Base-by-base conservation (phyloP, 2,888 invertebrate species). In the Smittia aterrima region DNA sequence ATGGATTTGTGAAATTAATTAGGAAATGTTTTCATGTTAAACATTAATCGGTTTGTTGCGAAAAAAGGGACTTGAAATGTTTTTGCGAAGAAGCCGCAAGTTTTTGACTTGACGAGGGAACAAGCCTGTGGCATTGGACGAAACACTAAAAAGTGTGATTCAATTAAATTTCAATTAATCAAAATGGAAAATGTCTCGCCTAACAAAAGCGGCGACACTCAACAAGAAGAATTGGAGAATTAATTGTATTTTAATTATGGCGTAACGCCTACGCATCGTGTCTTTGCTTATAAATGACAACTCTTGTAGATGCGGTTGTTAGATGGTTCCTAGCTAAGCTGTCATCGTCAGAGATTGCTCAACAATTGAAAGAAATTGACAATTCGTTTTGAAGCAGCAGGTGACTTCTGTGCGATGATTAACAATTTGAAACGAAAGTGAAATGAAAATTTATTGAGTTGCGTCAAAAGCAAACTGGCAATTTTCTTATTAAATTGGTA, bases 111-210 rank as follows among this genome's bases (percentile, higher is more conserved):
- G 58, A 58, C 3, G 18, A 58, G 58, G 58, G 58, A 58, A 3
- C 6, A 20, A 18, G 9, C 58, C 18, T 58, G 22, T 9, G 58
- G 58, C 18, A 9, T 58, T 18, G 18, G 9, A n/a, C 16, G 47
- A 47, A n/a, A 22, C 58, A 58, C 20, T 20, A 58, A 18, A 20
- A 58, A 18, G 20, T 13, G 47, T 58, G 20, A 20, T 58, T 58
- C 58, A 72, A 72, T 72, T 72, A 72, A 72, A 72, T 22, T 72
- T 72, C 72, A 72, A 72, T 72, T 72, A 62, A 72, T 72, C 62
- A 72, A n/a, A 72, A 53, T 13, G 40, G 40, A 13, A 54, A 58
- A 68, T 32, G 38, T 47, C 18, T 58, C 20, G n/a, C 58, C 41
- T 67, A 20, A 22, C 67, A 22, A 47, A n/a, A 13, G 20, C 20